Percentiles rank a stretch among this genome's conserved stretches.
phyloP scores from a whole-genome alignment of 2,113 vertebrate genomes.

The Synodontis membranacea region DNA sequence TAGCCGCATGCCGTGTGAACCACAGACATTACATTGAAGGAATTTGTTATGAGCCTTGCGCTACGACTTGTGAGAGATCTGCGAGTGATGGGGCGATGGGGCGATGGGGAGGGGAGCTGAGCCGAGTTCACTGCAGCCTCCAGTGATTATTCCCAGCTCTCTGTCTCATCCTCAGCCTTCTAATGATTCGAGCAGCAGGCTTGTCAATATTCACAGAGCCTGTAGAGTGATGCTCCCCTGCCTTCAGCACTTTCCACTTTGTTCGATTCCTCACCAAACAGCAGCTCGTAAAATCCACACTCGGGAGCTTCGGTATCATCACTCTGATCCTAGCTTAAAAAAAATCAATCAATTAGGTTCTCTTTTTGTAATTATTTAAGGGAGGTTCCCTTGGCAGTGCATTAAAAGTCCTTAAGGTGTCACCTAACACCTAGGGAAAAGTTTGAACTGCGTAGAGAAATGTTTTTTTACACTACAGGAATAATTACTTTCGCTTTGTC shows the following conservation, averaged over 20 bases:
- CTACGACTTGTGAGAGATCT: conserved; percentile 21
- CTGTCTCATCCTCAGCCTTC: conserved; percentile 68
- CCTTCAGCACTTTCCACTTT: conserved; percentile 44
- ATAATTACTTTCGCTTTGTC: conserved; percentile 28
- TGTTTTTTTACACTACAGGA: background rate
- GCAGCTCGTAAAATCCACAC: conserved; percentile 39
- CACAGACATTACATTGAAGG: conserved; percentile 15
- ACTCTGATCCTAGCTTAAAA: conserved; percentile 28
- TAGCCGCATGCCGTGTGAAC: conserved; percentile 19
- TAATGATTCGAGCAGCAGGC: conserved; percentile 65
- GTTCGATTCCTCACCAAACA: conserved; percentile 51
- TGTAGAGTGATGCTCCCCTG: conserved; percentile 39
- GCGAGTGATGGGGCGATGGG: background rate
- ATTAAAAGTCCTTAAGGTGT: conserved; percentile 21
- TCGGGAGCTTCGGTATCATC: conserved; percentile 32
- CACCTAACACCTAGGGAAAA: conserved; percentile 1
- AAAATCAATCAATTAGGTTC: conserved; percentile 42
- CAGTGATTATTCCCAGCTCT: conserved; percentile 69
- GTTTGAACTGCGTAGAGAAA: background rate
- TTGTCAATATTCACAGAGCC: conserved; percentile 55
- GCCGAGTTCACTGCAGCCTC: conserved; percentile 70
- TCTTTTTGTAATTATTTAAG: background rate
- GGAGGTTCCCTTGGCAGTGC: background rate
- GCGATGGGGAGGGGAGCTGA: conserved; percentile 50
- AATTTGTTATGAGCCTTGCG: conserved; percentile 37